phyloP scores from a whole-genome alignment of 2,888 invertebrate species.

The Ditylenchus weischeri region DNA sequence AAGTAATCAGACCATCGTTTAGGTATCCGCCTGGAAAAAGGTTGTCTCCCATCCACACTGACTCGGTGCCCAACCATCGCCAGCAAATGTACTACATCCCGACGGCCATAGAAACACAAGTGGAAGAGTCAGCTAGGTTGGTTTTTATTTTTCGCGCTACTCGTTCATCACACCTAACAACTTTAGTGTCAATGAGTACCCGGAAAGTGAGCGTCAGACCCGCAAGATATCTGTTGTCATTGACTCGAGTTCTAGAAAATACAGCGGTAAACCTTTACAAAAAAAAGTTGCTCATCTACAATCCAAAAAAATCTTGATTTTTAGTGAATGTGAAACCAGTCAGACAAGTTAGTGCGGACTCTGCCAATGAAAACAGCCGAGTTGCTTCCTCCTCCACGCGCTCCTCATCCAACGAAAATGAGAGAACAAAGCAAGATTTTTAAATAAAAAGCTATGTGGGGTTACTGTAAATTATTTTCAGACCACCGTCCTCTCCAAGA shows the following conservation, averaged over 20 bases:
- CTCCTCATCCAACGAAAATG: constrained; percentile 11
- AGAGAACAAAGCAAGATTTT: not conserved
- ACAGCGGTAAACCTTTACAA: constrained; percentile 22
- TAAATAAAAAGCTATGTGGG: not conserved
- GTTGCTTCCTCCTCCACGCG: constrained; percentile 5
- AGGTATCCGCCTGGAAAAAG: constrained; percentile 35
- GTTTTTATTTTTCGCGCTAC: not conserved
- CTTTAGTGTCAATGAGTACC: constrained; percentile 26
- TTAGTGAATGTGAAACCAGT: constrained; percentile 28
- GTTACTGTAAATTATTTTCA: not conserved
- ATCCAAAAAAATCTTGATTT: too few species aligned
- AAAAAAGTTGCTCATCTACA: too few species aligned
- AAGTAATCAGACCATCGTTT: not conserved
- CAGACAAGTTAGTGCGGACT: constrained; percentile 26
- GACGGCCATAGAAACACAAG: constrained; percentile 40
- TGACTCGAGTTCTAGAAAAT: constrained; percentile 32
- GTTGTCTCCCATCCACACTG: constrained; percentile 34
- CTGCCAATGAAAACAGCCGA: constrained; percentile 9
- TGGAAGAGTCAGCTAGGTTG: constrained; percentile 34
- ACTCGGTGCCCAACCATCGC: constrained; percentile 22
- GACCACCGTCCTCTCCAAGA: not conserved
- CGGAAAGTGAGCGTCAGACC: constrained; percentile 24
- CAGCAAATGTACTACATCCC: constrained; percentile 46
- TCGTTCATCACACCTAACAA: too few species aligned
- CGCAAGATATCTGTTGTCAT: constrained; percentile 40